phyloP scores from a whole-genome alignment of 2,888 invertebrate species.

The Prosopocoilus inquinatus region DNA sequence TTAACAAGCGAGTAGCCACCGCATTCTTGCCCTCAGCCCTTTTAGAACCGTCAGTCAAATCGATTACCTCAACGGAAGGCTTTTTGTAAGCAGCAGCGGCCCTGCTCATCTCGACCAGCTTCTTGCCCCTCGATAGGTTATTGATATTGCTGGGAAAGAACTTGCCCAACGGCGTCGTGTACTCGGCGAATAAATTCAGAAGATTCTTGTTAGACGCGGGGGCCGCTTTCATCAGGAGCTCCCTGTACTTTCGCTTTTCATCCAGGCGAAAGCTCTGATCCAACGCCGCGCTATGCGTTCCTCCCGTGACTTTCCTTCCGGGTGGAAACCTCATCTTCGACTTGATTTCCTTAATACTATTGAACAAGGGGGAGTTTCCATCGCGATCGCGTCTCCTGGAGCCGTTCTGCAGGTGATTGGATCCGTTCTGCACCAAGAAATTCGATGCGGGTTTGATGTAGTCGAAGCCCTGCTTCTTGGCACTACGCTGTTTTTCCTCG shows the following conservation, averaged over 20 bases:
- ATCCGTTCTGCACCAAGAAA: conserved; percentile 7
- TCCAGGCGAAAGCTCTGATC: conserved; percentile 58
- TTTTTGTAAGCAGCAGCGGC: conserved; percentile 14
- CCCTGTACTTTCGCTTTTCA: conserved; percentile 58
- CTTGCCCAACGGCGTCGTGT: conserved; percentile 36
- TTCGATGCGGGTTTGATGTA: conserved; percentile 25
- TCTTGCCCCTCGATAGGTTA: conserved; percentile 14
- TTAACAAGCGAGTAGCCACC: conserved; percentile 28
- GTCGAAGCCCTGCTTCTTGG: conserved; percentile 30
- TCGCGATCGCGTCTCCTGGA: conserved; percentile 14
- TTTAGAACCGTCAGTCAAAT: conserved; percentile 13
- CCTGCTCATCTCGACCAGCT: conserved; percentile 28
- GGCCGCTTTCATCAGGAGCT: conserved; percentile 53
- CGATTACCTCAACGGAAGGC: conserved; percentile 7
- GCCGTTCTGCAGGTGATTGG: conserved; percentile 11
- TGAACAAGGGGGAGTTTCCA: not conserved
- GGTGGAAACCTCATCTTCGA: not conserved
- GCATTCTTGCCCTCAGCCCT: conserved; percentile 21
- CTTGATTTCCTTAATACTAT: not conserved
- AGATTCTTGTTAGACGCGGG: conserved; percentile 22
- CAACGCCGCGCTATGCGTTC: conserved; percentile 39
- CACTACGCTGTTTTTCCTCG: conserved; percentile 30
- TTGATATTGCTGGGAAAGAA: conserved; percentile 22
- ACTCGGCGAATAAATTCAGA: conserved; percentile 33
- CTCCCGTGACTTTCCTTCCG: conserved; percentile 1